Evolutionary conservation across 2,888 invertebrate genomes (phyloP), one percentile per base, ranked within the genome.

Genomic region (Leptopilina syphax): DNA sequence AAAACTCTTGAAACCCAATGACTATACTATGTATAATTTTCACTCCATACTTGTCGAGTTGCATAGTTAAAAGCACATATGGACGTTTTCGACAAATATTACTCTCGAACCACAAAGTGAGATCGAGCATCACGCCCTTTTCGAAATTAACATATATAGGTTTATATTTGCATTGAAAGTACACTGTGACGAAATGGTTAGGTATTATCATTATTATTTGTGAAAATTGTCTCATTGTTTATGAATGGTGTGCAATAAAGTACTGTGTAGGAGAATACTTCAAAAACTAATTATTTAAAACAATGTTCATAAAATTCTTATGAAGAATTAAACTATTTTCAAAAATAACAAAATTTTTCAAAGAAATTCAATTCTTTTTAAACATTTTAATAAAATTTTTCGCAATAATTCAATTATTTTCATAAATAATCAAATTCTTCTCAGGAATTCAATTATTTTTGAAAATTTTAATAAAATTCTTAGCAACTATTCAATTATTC

Each of bases 81-180:
- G n/a, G 47, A 47, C 63, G 65, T 77, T 34, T 50, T 65, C n/a
- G 65, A 50, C 65, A 66, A 65, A 34, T 54, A 77, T 44, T 44
- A 44, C 9, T 24, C 47, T 12, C 60, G 41, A 57, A 65, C 54
- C 57, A 34, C 66, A 50, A 63, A n/a, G 18, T 63, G 7, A n/a
- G 24, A 70, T 70, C n/a, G 44, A 76, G 63, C 50, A 54, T n/a
- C 54, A 78, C 77, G 78, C 80, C 73, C 78, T 80, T 80, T 68
- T 50, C 34, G 77, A 76, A 81, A 84, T 84, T 84, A 84, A 83
- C 84, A 84, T 84, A 44, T 44, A 44, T 44, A 44, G 44, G 44
- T 44, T 8, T 8, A 83, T 79, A 83, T 84, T 84, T 84, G 80
- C 84, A 84, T 34, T 83, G 81, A 79, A 65, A 50, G 27, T 10